These are phyloP conservation scores for Sciurus niger DNA, from an alignment of 2,113 vertebrate genomes.

Conservation along the genomic window DNA sequence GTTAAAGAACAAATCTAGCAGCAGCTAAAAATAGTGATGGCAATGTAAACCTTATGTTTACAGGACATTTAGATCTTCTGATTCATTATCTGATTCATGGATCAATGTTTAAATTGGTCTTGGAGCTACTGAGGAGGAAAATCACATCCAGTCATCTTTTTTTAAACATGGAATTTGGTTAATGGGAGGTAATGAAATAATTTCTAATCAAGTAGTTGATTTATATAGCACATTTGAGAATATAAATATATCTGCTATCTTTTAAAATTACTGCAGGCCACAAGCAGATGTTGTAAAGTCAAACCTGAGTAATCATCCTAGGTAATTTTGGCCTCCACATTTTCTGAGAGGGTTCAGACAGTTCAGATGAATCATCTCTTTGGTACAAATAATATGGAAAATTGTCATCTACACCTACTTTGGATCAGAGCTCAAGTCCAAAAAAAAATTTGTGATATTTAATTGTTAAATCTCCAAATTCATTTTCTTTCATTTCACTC, in stretches of 20 bases:
- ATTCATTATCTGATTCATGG: not conserved
- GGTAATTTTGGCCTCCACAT: not conserved
- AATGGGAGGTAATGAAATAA: not conserved
- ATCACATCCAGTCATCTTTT: not conserved
- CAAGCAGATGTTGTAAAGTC: not conserved
- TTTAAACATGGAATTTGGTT: not conserved
- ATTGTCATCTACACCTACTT: not conserved
- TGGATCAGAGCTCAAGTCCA: not conserved
- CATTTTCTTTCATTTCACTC: not conserved
- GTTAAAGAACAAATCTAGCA: not conserved
- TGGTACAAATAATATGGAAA: not conserved
- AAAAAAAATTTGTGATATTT: constrained; percentile 8
- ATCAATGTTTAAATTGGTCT: constrained; percentile 11
- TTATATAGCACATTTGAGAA: constrained; percentile 6
- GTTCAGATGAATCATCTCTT: not conserved
- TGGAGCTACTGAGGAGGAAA: not conserved
- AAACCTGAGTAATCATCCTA: not conserved
- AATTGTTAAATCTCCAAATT: not conserved
- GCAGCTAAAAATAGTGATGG: not conserved
- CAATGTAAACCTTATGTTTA: not conserved
- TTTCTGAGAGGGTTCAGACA: not conserved
- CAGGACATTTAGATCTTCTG: not conserved
- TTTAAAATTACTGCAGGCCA: not conserved
- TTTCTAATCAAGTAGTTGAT: not conserved
- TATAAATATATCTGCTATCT: constrained; percentile 7